These are phyloP conservation scores for Shargacucullia verbasci DNA, from an alignment of 2,888 invertebrate species.

Conservation along the genomic window DNA sequence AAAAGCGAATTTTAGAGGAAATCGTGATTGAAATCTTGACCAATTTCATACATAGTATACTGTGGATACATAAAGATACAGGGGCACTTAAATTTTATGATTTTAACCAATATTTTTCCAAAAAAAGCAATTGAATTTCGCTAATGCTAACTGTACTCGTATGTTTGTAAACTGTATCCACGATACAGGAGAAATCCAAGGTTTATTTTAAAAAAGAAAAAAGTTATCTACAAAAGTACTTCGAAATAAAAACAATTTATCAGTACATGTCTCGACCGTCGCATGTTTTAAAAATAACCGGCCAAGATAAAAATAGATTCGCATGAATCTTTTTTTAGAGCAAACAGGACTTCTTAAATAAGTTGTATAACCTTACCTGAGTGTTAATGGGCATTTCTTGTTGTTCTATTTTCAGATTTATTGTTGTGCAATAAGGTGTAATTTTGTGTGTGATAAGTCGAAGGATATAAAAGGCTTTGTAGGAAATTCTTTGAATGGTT, in stretches of 20 bases:
- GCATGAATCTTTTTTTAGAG: not conserved
- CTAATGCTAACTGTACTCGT: too few relatives aligned
- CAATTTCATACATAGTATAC: too few relatives aligned
- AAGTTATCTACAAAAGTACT: not conserved
- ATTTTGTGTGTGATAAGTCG: conserved; percentile 16
- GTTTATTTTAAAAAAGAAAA: too few relatives aligned
- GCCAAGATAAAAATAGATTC: conserved; percentile 16
- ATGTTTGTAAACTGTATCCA: too few relatives aligned
- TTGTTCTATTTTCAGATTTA: conserved; percentile 5
- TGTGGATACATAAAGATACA: too few relatives aligned
- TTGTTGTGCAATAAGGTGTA: conserved; percentile 25
- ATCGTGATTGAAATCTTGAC: too few relatives aligned
- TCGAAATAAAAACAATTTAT: conserved; percentile 1
- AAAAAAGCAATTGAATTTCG: too few relatives aligned
- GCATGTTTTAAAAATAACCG: conserved; percentile 30
- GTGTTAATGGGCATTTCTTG: conserved; percentile 5
- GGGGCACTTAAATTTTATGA: too few relatives aligned
- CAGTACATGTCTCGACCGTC: not conserved
- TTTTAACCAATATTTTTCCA: too few relatives aligned
- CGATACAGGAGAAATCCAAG: too few relatives aligned
- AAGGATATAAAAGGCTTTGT: conserved; percentile 61
- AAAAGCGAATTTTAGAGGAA: too few relatives aligned
- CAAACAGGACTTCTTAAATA: conserved; percentile 30
- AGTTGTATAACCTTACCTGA: conserved; percentile 41
- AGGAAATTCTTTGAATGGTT: conserved; percentile 69